Evolutionary conservation across 2,888 invertebrate species (phyloP), one percentile per base, ranked within the genome.

Genomic region (Clusia tigrina): DNA sequence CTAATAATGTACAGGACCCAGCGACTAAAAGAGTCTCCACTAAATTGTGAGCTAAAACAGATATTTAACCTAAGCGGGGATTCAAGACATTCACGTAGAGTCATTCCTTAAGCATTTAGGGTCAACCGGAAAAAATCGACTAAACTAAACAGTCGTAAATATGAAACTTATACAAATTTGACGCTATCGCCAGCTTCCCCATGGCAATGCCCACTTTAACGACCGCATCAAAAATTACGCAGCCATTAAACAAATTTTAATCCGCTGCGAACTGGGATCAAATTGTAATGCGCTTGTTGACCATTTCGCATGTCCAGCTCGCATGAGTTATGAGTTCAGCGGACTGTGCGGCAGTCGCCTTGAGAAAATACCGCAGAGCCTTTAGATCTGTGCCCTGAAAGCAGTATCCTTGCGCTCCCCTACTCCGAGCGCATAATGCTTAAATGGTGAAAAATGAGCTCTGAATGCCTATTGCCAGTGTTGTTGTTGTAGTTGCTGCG

Each of bases 351-450:
- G 48, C 58, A 22, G 67, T 32, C 53, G 60, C 66, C 65, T 56
- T 66, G 52, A 62, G 46, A 55, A 62, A 65, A n/a, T n/a, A n/a
- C n/a, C n/a, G n/a, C n/a, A n/a, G n/a, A 53, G 62, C 66, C 64
- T 58, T 51, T 26, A 42, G 17, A 23, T 17, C 24, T 20, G 24
- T 9, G 15, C 2, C 22, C 15, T 6, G 23, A 48, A 37, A 58
- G 66, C 18, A 64, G 67, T 68, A 68, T 53, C 65, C 58, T 68
- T 67, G 64, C 68, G 65, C 60, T 51, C n/a, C 32, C 37, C 22
- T 68, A 77, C 78, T 75, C 78, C 74, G 76, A 75, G 74, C 74
- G 74, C 78, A 75, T 78, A 78, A 75, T 76, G 69, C 78, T 67
- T 63, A 73, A 78, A 77, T 78, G 74, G 77, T 74, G 73, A 71